Evolutionary conservation across 1,140 invertebrate species (phyloP).

Genomic region (Popillia japonica): DNA sequence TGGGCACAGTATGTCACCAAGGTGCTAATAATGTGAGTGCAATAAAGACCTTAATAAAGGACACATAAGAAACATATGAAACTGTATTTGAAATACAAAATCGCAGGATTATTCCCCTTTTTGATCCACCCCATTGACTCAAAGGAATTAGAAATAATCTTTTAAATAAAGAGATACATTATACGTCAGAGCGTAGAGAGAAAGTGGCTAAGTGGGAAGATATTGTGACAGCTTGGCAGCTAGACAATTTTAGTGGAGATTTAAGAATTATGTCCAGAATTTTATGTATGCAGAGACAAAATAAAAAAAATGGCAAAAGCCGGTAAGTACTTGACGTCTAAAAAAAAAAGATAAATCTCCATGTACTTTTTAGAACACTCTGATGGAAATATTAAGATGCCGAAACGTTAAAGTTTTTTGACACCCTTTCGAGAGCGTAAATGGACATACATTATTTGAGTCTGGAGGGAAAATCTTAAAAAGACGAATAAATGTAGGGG

Average conservation of each 20-base stretch:
- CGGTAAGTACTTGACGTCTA: background rate
- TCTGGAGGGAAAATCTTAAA: background rate
- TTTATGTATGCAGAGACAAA: background rate
- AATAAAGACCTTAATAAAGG: background rate
- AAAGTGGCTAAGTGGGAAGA: too few relatives aligned
- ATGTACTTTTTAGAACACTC: background rate
- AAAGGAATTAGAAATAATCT: background rate
- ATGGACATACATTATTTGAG: background rate
- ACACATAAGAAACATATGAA: background rate
- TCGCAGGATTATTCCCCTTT: slow-evolving; percentile 16
- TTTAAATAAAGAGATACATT: too few relatives aligned
- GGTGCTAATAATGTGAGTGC: background rate
- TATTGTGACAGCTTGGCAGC: too few relatives aligned
- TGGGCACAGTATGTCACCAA: slow-evolving; percentile 5
- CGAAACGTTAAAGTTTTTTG: background rate
- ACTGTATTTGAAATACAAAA: background rate
- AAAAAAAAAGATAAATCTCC: too few relatives aligned
- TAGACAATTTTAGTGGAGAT: too few relatives aligned
- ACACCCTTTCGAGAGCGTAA: background rate
- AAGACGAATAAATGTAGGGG: background rate
- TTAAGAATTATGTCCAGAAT: background rate
- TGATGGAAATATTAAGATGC: background rate
- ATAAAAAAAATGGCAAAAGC: background rate
- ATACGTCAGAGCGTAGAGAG: too few relatives aligned
- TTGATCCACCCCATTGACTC: background rate